Base-by-base conservation (phyloP, 2,888 invertebrate genomes). In the Operophtera brumata region DNA sequence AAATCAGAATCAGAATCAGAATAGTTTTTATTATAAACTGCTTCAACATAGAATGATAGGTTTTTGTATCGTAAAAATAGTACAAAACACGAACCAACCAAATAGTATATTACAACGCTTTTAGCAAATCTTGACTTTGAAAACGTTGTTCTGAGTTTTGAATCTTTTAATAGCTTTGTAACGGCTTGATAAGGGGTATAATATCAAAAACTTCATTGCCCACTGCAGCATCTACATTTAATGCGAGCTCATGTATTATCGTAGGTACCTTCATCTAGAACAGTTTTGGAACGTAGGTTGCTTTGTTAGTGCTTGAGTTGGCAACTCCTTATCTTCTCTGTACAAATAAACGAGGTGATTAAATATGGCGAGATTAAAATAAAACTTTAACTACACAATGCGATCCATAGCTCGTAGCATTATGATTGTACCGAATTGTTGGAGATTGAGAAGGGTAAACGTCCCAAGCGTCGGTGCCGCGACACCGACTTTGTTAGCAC, bases 401-500 rank as follows among this genome's bases (percentile, higher is more conserved):
- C 62, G 62, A 66, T 59, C 57, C 47, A 47, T 50, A 50, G 49
- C 44, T 59, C 59, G 48, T 59, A 61, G 65, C 66, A 69, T 77
- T 76, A 76, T 76, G 75, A 77, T 77, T 77, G 74, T 77, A 77
- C 75, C 75, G 77, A 80, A 80, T 77, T 75, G 75, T 54, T 62
- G 56, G 64, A 78, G 77, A 82, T 81, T 82, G 81, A 78, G 80
- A 75, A 77, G 76, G 78, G 80, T 77, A 79, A 71, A 70, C 73
- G 77, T 79, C 76, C 78, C 75, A 70, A 59, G 69, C 77, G 73
- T 69, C 67, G 59, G 39, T 63, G 70, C 61, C 70, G 62, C 75
- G 73, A 73, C 80, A 75, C 64, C 70, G 75, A 80, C 77, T 85
- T 86, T 84, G 85, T 86, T 83, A 85, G 82, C 83, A 78, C 84